These are phyloP conservation scores for Phyllostomus discolor DNA, from an alignment of 2,113 vertebrate species.

Conservation along the genomic window DNA sequence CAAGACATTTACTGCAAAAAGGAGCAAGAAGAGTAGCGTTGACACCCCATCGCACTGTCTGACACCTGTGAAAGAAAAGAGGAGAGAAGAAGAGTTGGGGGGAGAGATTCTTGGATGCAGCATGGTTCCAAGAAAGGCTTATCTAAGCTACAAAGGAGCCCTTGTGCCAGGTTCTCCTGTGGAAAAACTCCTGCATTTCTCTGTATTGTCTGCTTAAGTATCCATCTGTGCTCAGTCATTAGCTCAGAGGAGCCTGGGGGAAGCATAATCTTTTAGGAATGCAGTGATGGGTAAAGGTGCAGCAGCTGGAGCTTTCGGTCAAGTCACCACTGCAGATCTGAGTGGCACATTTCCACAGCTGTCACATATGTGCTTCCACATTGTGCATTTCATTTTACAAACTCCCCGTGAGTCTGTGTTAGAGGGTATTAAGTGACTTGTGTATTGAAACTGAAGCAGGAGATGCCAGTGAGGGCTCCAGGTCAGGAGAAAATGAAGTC, in stretches of 20 bases:
- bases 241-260: neutral
- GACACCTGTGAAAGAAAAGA: neutral
- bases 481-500: neutral
- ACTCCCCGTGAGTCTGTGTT: neutral
- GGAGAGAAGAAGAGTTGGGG: rapidly evolving
- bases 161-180: neutral
- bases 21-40: neutral
- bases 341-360: neutral
- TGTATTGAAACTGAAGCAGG: neutral
- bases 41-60: no score
- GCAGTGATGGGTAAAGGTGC: neutral
- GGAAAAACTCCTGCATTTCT: neutral
- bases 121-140: neutral
- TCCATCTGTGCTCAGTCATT: neutral
- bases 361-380: neutral
- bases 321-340: neutral
- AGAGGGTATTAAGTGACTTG: neutral
- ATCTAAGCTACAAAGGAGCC: neutral
- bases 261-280: neutral
- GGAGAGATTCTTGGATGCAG: neutral
- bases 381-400: neutral
- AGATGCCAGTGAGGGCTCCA: neutral
- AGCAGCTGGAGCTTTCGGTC: neutral
- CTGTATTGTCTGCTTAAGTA: neutral
- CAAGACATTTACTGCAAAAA: neutral